These are phyloP conservation scores for Ctenomys sociabilis DNA, from an alignment of 2,113 vertebrate genomes.

Conservation along the genomic window DNA sequence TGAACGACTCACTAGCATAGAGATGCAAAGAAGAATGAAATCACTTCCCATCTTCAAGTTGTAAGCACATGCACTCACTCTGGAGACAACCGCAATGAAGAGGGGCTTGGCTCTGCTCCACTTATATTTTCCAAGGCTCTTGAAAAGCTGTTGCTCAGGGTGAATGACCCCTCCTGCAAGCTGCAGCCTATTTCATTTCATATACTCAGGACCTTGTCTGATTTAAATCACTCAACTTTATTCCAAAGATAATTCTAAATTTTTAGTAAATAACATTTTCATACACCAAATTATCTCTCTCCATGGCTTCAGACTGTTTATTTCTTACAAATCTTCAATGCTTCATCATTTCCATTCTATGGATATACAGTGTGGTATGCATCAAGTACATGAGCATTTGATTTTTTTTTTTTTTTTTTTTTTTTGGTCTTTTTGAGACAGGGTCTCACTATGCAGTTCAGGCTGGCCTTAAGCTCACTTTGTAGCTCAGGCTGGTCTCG, in stretches of 20 bases:
- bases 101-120: background rate
- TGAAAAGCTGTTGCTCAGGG: background rate
- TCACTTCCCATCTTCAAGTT: background rate
- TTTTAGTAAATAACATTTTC: background rate
- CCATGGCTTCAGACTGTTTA: background rate
- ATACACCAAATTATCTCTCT: background rate
- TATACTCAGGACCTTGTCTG: background rate
- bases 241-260: background rate
- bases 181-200: background rate
- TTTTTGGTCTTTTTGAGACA: too few species aligned
- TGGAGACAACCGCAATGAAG: background rate
- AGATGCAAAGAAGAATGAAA: constrained; percentile 38
- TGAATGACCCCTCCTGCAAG: background rate
- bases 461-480: too few species aligned
- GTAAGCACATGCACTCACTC: constrained; percentile 34
- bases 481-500: too few species aligned
- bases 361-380: background rate
- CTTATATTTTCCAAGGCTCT: background rate
- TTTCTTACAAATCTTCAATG: background rate
- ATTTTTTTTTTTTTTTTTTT: too few species aligned
- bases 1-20: constrained; percentile 39
- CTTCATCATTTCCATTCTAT: background rate
- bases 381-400: background rate
- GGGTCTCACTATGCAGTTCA: too few species aligned
- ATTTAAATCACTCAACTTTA: background rate